Evolutionary conservation across 2,113 vertebrate genomes (phyloP).

Genomic region (Calyptomena viridis): DNA sequence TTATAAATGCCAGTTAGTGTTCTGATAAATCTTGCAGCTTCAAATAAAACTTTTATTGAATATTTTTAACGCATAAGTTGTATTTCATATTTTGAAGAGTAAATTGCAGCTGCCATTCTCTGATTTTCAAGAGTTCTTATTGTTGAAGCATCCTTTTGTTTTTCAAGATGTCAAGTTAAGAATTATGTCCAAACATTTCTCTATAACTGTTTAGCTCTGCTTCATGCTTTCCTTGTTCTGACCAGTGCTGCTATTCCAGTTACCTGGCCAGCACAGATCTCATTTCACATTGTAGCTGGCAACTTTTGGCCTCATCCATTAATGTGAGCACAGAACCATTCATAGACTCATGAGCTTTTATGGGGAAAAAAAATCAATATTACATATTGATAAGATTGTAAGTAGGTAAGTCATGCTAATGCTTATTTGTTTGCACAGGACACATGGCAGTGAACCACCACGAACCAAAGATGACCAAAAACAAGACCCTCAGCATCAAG

Average conservation of each 20-base stretch:
- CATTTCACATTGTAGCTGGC: background rate
- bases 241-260: background rate
- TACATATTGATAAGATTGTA: background rate
- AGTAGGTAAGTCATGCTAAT: background rate
- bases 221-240: background rate
- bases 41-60: background rate
- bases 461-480: conserved; percentile 76
- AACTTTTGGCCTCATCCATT: background rate
- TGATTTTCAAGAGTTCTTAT: background rate
- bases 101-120: background rate
- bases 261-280: background rate
- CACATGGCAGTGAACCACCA: conserved; percentile 75
- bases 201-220: background rate
- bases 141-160: background rate
- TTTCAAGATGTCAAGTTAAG: background rate
- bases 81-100: background rate
- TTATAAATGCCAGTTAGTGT: background rate
- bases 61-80: background rate
- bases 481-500: conserved; percentile 80
- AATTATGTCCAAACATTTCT: background rate
- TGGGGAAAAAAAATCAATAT: background rate
- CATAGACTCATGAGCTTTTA: background rate
- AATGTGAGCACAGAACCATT: background rate
- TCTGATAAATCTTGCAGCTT: background rate
- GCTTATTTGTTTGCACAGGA: conserved; percentile 73